These are phyloP conservation scores for Aeoliscus strigatus DNA, from an alignment of 2,797 vertebrate genomes.

Conservation along the genomic window DNA sequence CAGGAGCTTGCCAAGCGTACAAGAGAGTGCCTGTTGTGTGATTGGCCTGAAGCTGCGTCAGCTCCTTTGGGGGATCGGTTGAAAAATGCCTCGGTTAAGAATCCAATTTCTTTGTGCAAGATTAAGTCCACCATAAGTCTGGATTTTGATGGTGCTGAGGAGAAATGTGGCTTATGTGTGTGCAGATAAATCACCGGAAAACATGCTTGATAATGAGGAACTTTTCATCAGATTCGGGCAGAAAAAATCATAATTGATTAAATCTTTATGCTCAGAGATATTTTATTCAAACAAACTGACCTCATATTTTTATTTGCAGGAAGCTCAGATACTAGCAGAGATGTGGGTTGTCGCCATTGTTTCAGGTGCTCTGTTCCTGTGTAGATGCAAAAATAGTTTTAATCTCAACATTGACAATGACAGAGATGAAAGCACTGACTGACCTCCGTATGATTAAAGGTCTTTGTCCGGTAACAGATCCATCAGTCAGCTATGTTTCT, in stretches of 20 bases:
- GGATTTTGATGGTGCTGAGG: slow-evolving; percentile 23
- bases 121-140: slow-evolving; percentile 25
- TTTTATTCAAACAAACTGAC: too few relatives aligned
- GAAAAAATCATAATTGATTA: slow-evolving; percentile 6
- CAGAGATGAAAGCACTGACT: too few relatives aligned
- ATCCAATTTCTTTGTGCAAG: slow-evolving; percentile 50
- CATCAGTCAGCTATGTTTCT: too few relatives aligned
- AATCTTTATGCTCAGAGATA: slow-evolving; percentile 2
- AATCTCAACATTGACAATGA: too few relatives aligned
- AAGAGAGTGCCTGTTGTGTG: slow-evolving; percentile 74
- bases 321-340: too few relatives aligned
- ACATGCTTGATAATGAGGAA: slow-evolving; percentile 1
- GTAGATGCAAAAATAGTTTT: too few relatives aligned
- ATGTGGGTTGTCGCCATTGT: too few relatives aligned
- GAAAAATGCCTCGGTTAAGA: slow-evolving; percentile 51
- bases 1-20: slow-evolving; percentile 45
- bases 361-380: too few relatives aligned
- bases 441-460: too few relatives aligned
- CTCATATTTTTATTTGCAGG: too few relatives aligned
- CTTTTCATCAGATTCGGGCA: slow-evolving; percentile 1
- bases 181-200: slow-evolving; percentile 1
- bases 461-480: too few relatives aligned
- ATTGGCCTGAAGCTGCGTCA: slow-evolving; percentile 59
- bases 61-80: slow-evolving; percentile 53
- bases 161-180: slow-evolving; percentile 15